phyloP scores from a whole-genome alignment of 2,888 invertebrate genomes.

The Cosmia pyralina region DNA sequence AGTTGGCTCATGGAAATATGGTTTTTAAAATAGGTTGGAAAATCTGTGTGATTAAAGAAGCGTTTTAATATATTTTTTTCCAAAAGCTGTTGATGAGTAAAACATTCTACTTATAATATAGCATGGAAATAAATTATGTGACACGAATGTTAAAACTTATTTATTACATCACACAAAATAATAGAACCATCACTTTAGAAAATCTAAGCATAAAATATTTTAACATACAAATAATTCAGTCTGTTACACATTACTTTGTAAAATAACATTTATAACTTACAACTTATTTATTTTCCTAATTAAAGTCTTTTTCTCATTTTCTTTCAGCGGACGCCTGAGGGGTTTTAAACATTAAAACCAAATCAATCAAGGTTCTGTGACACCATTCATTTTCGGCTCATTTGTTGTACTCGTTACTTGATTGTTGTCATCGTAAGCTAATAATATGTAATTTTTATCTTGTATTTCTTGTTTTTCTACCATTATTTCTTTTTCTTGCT shows the following conservation, averaged over 20 bases:
- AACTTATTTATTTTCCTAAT: not conserved
- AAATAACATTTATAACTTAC: conserved; percentile 4
- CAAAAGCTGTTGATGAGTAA: not conserved
- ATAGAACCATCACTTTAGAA: not conserved
- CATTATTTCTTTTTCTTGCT: conserved; percentile 20
- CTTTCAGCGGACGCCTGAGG: too few species aligned
- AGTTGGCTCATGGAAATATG: not conserved
- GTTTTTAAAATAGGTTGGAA: not conserved
- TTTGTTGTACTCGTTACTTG: conserved; percentile 38
- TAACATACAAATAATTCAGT: conserved; percentile 8
- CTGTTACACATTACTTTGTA: not conserved
- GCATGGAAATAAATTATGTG: not conserved
- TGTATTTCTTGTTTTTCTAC: conserved; percentile 13
- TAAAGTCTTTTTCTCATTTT: conserved; percentile 9
- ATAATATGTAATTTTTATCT: conserved; percentile 42
- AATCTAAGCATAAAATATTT: not conserved
- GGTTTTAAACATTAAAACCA: not conserved
- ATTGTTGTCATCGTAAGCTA: conserved; percentile 39
- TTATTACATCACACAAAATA: conserved; percentile 28
- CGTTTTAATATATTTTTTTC: not conserved
- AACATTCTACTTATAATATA: too few species aligned
- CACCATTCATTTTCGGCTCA: conserved; percentile 23
- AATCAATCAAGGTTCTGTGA: conserved; percentile 25
- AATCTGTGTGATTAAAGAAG: not conserved
- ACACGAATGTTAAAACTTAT: conserved; percentile 12